phyloP scores from a whole-genome alignment of 1,140 invertebrate genomes.

The Heterodera carotae region DNA sequence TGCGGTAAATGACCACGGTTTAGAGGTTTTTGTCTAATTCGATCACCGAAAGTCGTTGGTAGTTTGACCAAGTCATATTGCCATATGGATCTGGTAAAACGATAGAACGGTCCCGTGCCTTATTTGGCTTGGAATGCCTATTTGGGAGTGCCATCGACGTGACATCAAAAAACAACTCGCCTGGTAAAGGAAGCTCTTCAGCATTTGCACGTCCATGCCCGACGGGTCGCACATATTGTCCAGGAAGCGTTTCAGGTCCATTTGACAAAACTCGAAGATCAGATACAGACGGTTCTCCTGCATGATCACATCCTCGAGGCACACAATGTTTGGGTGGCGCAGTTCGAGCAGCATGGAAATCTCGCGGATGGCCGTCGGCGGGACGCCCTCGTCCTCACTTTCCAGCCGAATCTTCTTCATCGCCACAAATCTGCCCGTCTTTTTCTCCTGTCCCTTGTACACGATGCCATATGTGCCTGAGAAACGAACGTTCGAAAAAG shows the following conservation, averaged over 20 bases:
- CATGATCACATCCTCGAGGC: slow-evolving; percentile 87
- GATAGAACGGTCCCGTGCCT: too few species aligned
- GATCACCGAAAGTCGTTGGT: too few species aligned
- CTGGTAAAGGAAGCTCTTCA: slow-evolving; percentile 68
- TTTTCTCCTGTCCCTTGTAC: slow-evolving; percentile 83
- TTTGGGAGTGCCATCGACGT: too few species aligned
- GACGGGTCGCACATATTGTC: slow-evolving; percentile 75
- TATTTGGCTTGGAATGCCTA: too few species aligned
- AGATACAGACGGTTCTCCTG: slow-evolving; percentile 74
- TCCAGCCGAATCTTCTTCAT: slow-evolving; percentile 94
- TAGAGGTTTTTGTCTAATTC: too few species aligned
- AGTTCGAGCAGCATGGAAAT: slow-evolving; percentile 88
- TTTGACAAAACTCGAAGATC: slow-evolving; percentile 94
- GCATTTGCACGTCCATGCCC: slow-evolving; percentile 35
- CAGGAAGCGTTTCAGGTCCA: slow-evolving; percentile 98
- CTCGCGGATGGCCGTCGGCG: slow-evolving; percentile 89
- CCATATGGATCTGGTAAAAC: too few species aligned
- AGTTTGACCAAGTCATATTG: too few species aligned
- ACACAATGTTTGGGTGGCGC: slow-evolving; percentile 86
- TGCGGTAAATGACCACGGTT: slow-evolving; percentile 67
- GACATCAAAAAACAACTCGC: too few species aligned
- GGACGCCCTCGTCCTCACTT: slow-evolving; percentile 88
- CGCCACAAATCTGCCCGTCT: slow-evolving; percentile 84
- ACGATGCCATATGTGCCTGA: slow-evolving; percentile 89
- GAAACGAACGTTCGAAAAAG: slow-evolving; percentile 55